phyloP scores from a whole-genome alignment of 1,140 invertebrate genomes.

The Polyergus mexicanus region DNA sequence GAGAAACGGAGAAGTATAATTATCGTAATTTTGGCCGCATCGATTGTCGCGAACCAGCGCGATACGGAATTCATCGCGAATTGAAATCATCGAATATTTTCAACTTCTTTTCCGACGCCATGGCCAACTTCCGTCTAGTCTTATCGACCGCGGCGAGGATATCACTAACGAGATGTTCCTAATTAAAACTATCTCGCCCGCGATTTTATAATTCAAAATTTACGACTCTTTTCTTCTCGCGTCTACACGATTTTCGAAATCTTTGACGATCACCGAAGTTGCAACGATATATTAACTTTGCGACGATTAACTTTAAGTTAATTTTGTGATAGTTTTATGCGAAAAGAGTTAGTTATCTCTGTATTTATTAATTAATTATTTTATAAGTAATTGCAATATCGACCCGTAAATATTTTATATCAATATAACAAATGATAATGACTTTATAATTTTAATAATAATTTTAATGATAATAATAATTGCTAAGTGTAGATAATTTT shows the following conservation, averaged over 20 bases:
- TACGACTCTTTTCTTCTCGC: constrained; percentile 1
- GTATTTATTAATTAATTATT: constrained; percentile 27
- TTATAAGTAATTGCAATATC: background rate
- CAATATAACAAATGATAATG: background rate
- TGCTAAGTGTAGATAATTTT: background rate
- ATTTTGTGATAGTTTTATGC: too few relatives aligned
- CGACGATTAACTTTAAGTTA: background rate
- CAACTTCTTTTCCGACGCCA: background rate
- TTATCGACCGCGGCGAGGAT: constrained; percentile 17
- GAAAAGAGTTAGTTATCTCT: background rate
- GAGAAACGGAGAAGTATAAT: constrained; percentile 28
- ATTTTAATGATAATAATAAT: too few relatives aligned
- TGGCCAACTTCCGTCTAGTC: constrained; percentile 7
- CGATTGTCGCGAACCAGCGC: constrained; percentile 12
- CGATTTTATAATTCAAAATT: constrained; percentile 41
- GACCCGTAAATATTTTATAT: background rate
- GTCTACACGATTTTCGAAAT: constrained; percentile 7
- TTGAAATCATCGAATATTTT: constrained; percentile 25
- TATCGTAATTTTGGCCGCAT: constrained; percentile 31
- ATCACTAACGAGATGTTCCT: constrained; percentile 49
- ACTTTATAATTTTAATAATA: constrained; percentile 5
- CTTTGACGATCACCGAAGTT: constrained; percentile 10
- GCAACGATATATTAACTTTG: constrained; percentile 17
- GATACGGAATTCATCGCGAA: background rate
- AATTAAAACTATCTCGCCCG: constrained; percentile 38